Evolutionary conservation across 2,888 invertebrate genomes (phyloP).

Genomic region (Lepas anatifera): DNA sequence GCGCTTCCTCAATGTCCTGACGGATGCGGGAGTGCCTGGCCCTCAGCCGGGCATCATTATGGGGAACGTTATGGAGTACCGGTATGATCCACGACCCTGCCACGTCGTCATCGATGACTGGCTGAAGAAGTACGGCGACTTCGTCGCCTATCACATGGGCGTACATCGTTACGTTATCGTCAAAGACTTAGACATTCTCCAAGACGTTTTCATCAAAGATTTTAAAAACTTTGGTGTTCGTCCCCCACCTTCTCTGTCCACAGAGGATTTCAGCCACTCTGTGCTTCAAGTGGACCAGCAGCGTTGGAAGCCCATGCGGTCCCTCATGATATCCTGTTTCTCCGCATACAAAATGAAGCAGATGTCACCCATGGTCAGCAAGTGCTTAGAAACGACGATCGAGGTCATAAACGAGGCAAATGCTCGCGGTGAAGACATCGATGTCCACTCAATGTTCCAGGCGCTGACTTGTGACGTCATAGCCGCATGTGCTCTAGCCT

Average conservation of each 20-base stretch:
- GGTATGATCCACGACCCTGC: conserved; percentile 10
- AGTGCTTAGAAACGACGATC: conserved; percentile 33
- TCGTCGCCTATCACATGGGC: conserved; percentile 23
- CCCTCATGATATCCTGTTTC: conserved; percentile 39
- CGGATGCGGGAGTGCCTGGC: conserved; percentile 18
- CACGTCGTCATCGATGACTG: conserved; percentile 19
- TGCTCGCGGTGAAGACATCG: conserved; percentile 27
- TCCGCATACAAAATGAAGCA: conserved; percentile 38
- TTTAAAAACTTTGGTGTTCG: conserved; percentile 30
- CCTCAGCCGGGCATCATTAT: conserved; percentile 19
- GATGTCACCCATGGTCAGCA: conserved; percentile 36
- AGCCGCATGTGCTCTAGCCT: conserved; percentile 38
- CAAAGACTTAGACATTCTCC: conserved; percentile 26
- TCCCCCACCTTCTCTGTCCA: conserved; percentile 25
- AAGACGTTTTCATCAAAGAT: conserved; percentile 30
- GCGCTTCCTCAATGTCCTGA: conserved; percentile 13
- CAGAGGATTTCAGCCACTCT: conserved; percentile 7
- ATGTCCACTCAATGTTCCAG: conserved; percentile 37
- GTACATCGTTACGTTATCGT: conserved; percentile 20
- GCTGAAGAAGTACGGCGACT: conserved; percentile 19
- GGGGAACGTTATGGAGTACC: conserved; percentile 18
- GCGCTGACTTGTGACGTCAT: conserved; percentile 41
- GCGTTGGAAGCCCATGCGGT: conserved; percentile 42
- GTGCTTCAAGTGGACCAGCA: conserved; percentile 29
- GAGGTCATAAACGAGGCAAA: conserved; percentile 29